phyloP scores from a whole-genome alignment of 2,797 vertebrate species.

The Pteropus rufus region DNA sequence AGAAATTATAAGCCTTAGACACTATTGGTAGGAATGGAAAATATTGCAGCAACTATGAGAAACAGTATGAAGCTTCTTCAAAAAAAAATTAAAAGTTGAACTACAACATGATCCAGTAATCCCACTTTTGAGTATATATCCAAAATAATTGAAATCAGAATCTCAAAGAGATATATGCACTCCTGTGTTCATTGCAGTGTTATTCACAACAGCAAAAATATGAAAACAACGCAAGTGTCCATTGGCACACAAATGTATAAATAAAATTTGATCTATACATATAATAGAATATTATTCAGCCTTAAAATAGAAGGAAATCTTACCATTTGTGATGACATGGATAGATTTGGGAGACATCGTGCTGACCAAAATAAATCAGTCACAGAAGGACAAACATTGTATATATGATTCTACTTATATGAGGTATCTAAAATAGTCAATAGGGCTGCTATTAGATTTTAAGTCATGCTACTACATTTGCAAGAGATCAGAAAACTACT shows the following conservation, averaged over 20 bases:
- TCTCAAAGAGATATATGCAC: background rate
- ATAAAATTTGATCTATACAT: background rate
- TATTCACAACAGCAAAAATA: background rate
- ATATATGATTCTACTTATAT: background rate
- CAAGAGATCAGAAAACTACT: background rate
- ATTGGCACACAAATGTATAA: background rate
- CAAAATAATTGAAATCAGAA: background rate
- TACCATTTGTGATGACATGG: background rate
- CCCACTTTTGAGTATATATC: background rate
- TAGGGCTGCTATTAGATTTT: background rate
- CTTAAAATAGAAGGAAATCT: background rate
- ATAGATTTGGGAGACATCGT: background rate
- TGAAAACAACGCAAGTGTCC: background rate
- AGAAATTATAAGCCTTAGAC: background rate
- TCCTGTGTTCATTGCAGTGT: background rate
- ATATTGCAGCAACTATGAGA: background rate
- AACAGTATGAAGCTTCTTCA: background rate
- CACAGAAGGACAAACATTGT: background rate
- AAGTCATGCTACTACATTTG: background rate
- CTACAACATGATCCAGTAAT: background rate
- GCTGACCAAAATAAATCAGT: background rate
- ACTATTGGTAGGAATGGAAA: background rate
- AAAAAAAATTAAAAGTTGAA: background rate
- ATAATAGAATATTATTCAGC: background rate
- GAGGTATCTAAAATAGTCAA: background rate